Evolutionary conservation across 2,888 invertebrate genomes (phyloP).

Genomic region (Ophonus ardosiacus): DNA sequence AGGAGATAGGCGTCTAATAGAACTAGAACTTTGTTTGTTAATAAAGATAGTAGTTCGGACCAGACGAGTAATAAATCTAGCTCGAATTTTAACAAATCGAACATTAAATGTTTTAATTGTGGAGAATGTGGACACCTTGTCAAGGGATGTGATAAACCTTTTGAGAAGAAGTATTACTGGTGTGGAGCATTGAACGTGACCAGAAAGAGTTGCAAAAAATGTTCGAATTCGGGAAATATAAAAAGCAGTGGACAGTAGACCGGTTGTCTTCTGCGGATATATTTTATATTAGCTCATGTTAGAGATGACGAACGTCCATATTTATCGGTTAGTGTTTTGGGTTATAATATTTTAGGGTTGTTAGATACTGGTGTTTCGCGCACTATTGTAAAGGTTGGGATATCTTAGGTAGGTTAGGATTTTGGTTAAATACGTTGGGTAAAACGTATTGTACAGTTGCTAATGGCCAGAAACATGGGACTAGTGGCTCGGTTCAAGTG

Average conservation of each 20-base stretch:
- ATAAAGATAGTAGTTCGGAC: too few species aligned
- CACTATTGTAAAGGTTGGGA: slow-evolving; percentile 6
- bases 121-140: background rate
- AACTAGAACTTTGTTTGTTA: background rate
- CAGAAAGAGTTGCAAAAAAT: background rate
- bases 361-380: slow-evolving; percentile 15
- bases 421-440: background rate
- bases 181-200: background rate
- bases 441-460: background rate
- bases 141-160: background rate
- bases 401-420: background rate
- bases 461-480: background rate
- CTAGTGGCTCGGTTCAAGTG: background rate
- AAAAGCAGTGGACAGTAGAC: background rate
- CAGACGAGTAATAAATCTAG: too few species aligned
- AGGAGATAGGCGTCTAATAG: background rate
- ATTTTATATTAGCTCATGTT: slow-evolving; percentile 32
- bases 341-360: background rate
- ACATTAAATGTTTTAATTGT: too few species aligned
- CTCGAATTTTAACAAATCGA: too few species aligned
- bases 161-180: background rate
- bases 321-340: background rate
- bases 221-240: slow-evolving; percentile 12
- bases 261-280: slow-evolving; percentile 8
- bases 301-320: slow-evolving; percentile 21